Evolutionary conservation across 2,797 vertebrate genomes (phyloP), one percentile per base, ranked within the genome.

Genomic region (Cossypha niveicapilla): DNA sequence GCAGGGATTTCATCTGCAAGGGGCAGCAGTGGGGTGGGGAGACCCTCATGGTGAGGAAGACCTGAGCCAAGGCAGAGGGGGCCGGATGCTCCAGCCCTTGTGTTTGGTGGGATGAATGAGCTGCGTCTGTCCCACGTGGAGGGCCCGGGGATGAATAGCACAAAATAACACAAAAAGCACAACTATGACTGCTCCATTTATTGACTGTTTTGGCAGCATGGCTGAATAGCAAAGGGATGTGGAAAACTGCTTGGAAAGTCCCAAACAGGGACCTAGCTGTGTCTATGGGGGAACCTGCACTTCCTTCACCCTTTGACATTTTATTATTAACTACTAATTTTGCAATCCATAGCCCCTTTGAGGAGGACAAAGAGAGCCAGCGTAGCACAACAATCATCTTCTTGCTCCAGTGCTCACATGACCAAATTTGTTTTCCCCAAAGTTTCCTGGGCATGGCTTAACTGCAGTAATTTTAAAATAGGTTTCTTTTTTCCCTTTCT

Each of bases 231-330:
- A 93, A 95, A 89, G 61, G 88, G 90, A 89, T 88, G 81, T 92
- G 92, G 92, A 95, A 83, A 96, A 94, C 45, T 68, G 61, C 92
- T 90, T 18, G 68, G 90, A 92, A 89, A 60, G 35, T 95, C 89
- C 91, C 78, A 71, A 93, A 95, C 89, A 96, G 90, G 94, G 90
- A 56, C 44, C 58, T 34, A 62, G 84, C 92, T 90, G 51, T 94
- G 87, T 45, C 44, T 45, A 4, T 24, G 62, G 91, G 92, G 68
- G 91, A 96, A 95, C 94, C 92, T 93, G 86, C 91, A 96, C 94
- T 95, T 95, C 95, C 94, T 94, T 89, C 82, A 27, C 89, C 91
- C 88, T 94, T 91, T 92, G 94, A 80, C 93, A 96, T 96, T 96
- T 96, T 48, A 68, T 82, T 83, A 89, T 91, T 72, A 68, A 72